These are phyloP conservation scores for Chamaetylas fuelleborni DNA, from an alignment of 2,113 vertebrate genomes.

Conservation along the genomic window DNA sequence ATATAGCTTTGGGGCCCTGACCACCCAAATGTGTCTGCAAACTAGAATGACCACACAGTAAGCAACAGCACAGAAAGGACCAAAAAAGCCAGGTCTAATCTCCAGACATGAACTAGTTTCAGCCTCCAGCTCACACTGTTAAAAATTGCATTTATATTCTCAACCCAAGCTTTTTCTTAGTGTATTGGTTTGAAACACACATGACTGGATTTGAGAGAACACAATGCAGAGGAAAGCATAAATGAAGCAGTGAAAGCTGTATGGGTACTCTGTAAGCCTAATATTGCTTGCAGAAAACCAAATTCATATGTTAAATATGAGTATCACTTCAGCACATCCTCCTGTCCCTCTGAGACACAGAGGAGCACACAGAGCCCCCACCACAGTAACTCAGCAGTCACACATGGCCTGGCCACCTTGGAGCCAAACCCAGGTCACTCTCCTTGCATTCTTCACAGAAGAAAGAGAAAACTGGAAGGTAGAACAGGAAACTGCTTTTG, in stretches of 20 bases:
- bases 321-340: background rate
- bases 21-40: background rate
- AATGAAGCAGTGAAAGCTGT: background rate
- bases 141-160: background rate
- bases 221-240: background rate
- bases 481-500: background rate
- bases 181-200: background rate
- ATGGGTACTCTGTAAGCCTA: background rate
- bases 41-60: background rate
- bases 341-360: background rate
- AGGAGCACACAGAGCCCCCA: no score
- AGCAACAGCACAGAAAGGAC: background rate
- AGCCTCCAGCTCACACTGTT: background rate
- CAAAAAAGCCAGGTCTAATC: background rate
- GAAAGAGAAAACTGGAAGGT: background rate
- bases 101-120: background rate
- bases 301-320: background rate
- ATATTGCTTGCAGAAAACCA: background rate
- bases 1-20: background rate
- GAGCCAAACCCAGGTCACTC: background rate
- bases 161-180: background rate
- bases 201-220: fast-evolving
- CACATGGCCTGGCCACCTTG: fast-evolving
- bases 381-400: background rate
- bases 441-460: background rate